Conservation (phyloP, 2,888 invertebrate species). For the Mallateleia sp. region DNA sequence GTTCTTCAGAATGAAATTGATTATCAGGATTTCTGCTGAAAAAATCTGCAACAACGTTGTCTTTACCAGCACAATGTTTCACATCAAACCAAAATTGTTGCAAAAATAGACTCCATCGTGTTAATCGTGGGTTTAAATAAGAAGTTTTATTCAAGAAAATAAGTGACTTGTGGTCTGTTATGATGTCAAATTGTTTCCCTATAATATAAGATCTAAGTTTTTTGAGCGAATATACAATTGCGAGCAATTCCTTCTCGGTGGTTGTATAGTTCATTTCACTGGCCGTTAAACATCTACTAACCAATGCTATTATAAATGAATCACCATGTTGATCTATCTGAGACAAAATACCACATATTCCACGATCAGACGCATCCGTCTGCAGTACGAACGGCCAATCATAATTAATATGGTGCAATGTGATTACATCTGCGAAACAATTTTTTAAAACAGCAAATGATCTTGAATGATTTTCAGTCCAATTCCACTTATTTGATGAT, state of each 20-base stretch:
- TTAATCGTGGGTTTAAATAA: not conserved
- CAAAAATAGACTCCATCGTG: not conserved
- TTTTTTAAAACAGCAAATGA: slow-evolving; percentile 58
- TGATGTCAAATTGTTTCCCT: not conserved
- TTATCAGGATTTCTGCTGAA: too few relatives aligned
- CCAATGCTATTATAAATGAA: slow-evolving; percentile 72
- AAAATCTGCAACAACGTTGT: too few relatives aligned
- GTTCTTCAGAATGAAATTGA: too few relatives aligned
- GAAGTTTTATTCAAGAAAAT: not conserved
- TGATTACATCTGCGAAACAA: slow-evolving; percentile 46
- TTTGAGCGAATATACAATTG: slow-evolving; percentile 33
- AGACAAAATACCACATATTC: slow-evolving; percentile 73
- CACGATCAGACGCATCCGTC: slow-evolving; percentile 10
- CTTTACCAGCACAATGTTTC: slow-evolving; percentile 24
- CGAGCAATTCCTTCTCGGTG: slow-evolving; percentile 79
- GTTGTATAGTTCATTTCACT: slow-evolving; percentile 77
- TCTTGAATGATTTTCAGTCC: not conserved
- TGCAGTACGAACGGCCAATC: slow-evolving; percentile 20
- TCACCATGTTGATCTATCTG: slow-evolving; percentile 31
- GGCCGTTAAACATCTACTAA: slow-evolving; percentile 75
- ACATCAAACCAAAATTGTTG: slow-evolving; percentile 35
- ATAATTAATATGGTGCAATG: slow-evolving; percentile 52
- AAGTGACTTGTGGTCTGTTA: not conserved
- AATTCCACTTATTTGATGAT: not conserved
- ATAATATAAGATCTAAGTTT: slow-evolving; percentile 31